Evolutionary conservation across 2,797 vertebrate species (phyloP), one percentile per base, ranked within the genome.

Genomic region (Semotilus atromaculatus): DNA sequence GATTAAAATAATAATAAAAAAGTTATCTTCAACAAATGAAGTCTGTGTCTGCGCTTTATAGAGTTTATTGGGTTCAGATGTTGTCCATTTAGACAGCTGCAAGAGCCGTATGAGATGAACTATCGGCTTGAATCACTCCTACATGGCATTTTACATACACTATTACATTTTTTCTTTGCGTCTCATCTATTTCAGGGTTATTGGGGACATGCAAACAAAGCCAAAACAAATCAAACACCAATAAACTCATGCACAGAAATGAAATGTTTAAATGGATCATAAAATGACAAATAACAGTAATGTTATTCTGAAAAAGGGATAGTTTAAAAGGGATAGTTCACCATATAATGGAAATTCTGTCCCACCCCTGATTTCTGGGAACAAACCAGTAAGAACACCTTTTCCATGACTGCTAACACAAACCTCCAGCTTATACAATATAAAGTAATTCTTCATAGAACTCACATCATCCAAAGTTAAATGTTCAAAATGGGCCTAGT

Each of bases 61-160:
- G 51, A 58, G 86, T 53, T 82, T 82, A 82, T 85, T 82, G 81
- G 70, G 68, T 82, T 85, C 86, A 78, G 83, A 67, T 60, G 80
- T 67, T 34, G 23, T 82, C 40, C 58, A 67, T 87, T 82, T 82
- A 73, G 77, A 74, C 67, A 87, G 81, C 62, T 74, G 83, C 64
- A 43, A 66, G 80, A 71, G n/a, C 38, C 18, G 7, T 45, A 80
- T 68, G 58, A 76, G 78, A 66, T 48, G 18, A 51, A 51, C 67
- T 38, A 58, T 78, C 34, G 34, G 67, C 55, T 43, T 79, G 26
- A 51, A 66, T 60, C 34, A 13, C 29, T 72, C 43, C 45, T 66
- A 31, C 80, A 23, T 62, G 51, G 38, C 51, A 36, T 55, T 53
- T 84, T 60, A 79, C 18, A 38, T 38, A 68, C 40, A 68, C 34